These are phyloP conservation scores for Yponomeuta sedellus DNA, from an alignment of 2,888 invertebrate species.

Conservation along the genomic window DNA sequence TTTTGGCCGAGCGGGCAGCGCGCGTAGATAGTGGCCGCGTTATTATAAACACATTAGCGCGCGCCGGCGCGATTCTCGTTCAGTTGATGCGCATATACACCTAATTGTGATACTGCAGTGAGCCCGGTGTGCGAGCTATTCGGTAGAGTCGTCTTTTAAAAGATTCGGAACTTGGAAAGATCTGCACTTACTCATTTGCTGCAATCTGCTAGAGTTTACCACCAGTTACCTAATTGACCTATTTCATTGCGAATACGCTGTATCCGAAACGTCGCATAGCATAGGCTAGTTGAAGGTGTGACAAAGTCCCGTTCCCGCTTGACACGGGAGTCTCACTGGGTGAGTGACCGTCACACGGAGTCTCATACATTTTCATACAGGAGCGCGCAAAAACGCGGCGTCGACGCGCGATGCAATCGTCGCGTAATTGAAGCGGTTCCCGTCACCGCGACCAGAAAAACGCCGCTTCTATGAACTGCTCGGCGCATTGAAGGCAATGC, in stretches of 20 bases:
- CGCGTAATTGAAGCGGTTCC: constrained; percentile 42
- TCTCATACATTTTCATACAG: constrained; percentile 51
- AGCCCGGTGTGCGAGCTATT: neutral
- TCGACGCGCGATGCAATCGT: constrained; percentile 29
- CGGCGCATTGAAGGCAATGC: constrained; percentile 17
- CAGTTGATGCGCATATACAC: constrained; percentile 6
- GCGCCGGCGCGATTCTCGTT: neutral
- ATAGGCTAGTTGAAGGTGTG: neutral
- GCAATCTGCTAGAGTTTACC: neutral
- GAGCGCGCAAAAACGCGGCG: constrained; percentile 46
- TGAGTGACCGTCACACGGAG: constrained; percentile 21
- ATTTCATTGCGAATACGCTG: neutral
- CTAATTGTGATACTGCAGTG: constrained; percentile 5
- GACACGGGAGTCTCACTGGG: constrained; percentile 27
- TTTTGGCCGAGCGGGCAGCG: constrained; percentile 19
- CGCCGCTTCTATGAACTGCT: constrained; percentile 28
- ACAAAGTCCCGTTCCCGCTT: no score
- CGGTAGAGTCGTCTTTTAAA: neutral
- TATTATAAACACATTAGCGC: constrained; percentile 54
- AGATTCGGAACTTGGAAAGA: neutral
- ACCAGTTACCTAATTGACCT: neutral
- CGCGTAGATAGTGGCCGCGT: constrained; percentile 19
- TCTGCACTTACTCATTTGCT: neutral
- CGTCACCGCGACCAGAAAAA: constrained; percentile 28
- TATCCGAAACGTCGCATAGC: neutral